Evolutionary conservation across 2,113 vertebrate genomes (phyloP), one percentile per base, ranked within the genome.

Genomic region (Aptenodytes forsteri): DNA sequence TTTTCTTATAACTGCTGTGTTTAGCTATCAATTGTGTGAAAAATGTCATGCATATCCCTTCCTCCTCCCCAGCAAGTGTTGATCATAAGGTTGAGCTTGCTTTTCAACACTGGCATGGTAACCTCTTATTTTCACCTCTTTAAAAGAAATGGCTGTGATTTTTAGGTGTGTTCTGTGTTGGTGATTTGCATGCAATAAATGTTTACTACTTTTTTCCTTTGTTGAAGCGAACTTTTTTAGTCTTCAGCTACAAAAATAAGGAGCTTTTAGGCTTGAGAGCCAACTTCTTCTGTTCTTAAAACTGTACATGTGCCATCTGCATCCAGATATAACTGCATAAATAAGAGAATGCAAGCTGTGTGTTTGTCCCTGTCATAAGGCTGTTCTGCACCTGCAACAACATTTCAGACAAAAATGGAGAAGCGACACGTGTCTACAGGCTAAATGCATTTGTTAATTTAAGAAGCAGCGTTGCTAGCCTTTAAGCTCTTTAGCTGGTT

Each of bases 301-400:
- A 6, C 32, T 46, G 44, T 2, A 0, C 12, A 0, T 16, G 32
- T 66, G 64, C 54, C 36, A 13, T 78, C 73, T 55, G 56, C 67
- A 30, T 56, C 56, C 40, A 16, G 62, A 46, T 84, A 10, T 22
- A 87, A 47, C 16, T 5, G 20, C 22, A 2, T 23, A 21, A 71
- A 52, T 54, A 46, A 49, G 26, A 34, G 66, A 46, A 19, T 4
- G 14, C 13, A 30, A 61, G 16, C 62, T 27, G 19, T 10, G 64
- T 46, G 13, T 32, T 70, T 66, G 64, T 27, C 55, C 16, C 47
- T 44, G 10, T 54, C 34, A 2, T n/a, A 42, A 90, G 55, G 86
- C 59, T 44, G 52, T 93, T 52, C 91, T 90, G 93, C 91, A 94
- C 87, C 89, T 96, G 83, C 80, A 95, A 21, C 66, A 89, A 46